These are phyloP conservation scores for Harlomillsia oculata DNA, from an alignment of 1,140 invertebrate species.

Conservation along the genomic window DNA sequence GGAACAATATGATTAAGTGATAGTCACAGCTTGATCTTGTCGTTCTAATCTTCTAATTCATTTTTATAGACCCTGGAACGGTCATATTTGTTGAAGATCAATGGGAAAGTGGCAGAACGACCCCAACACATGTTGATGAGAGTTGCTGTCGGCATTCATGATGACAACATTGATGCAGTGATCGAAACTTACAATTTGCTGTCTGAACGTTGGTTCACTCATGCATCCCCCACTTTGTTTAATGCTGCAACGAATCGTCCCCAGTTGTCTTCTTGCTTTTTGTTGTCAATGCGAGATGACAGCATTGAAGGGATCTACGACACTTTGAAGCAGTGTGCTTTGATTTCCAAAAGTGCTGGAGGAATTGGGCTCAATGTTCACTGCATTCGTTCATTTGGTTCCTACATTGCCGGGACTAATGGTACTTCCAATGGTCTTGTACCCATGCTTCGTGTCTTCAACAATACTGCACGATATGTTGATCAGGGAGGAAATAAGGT, in stretches of 20 bases:
- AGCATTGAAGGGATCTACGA: constrained; percentile 98
- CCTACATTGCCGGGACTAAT: constrained; percentile 88
- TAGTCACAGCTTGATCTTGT: not conserved
- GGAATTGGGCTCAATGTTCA: constrained; percentile 96
- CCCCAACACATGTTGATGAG: constrained; percentile 99
- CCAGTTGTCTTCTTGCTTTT: constrained; percentile 84
- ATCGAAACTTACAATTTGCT: constrained; percentile 96
- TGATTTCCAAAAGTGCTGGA: constrained; percentile 94
- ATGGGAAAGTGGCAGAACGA: constrained; percentile 87
- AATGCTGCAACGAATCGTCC: constrained; percentile 84
- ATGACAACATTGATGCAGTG: constrained; percentile 79
- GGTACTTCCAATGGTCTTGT: constrained; percentile 93
- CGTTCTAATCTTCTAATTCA: constrained; percentile 8
- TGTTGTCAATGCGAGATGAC: constrained; percentile 89
- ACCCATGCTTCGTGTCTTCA: constrained; percentile 92
- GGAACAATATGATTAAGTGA: no score
- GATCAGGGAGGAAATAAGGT: constrained; percentile 96
- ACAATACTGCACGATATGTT: constrained; percentile 92
- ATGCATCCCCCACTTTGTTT: constrained; percentile 95
- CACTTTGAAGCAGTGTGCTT: constrained; percentile 84
- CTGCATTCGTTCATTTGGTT: constrained; percentile 85
- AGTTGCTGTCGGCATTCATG: constrained; percentile 92
- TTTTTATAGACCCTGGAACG: constrained; percentile 72
- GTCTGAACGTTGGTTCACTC: constrained; percentile 94
- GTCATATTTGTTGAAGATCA: constrained; percentile 88